Evolutionary conservation across 2,888 invertebrate genomes (phyloP), one percentile per base, ranked within the genome.

Genomic region (Megastigmus dorsalis): DNA sequence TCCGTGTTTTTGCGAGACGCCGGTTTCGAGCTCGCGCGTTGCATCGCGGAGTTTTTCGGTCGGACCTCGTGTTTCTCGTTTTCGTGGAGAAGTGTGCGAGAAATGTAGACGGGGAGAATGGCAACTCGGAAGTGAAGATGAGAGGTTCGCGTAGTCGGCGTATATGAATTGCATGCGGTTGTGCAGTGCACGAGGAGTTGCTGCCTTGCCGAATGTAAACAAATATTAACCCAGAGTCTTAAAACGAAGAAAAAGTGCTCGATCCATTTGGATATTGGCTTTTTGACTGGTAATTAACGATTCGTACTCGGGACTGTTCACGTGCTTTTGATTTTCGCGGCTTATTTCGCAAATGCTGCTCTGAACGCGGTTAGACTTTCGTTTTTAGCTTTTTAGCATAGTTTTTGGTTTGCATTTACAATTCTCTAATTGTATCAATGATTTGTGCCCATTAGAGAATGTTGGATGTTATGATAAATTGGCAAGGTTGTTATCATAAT

Each of bases 161-260:
- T 26, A n/a, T n/a, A n/a, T n/a, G n/a, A 20, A 45, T 20, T 20
- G 18, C 45, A 15, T 20, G 20, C 9, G 23, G n/a, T 26, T 26
- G 2, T 26, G 26, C 10, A n/a, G n/a, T n/a, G 15, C 50, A 50
- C 50, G 23, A 5, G 41, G n/a, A n/a, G 41, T 15, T 3, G 15
- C 18, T 55, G 4, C 6, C 23, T 23, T 23, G 38, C 7, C n/a
- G n/a, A 36, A 52, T 38, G 52, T 63, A 63, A 63, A 63, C 63
- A 63, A 63, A 52, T 38, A n/a, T n/a, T n/a, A 36, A 13, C 18
- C 3, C 33, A n/a, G 33, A 18, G 18, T 3, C 3, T 18, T 13
- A 2, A 9, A 33, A n/a, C 20, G 23, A 20, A 7, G n/a, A n/a
- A 13, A 52, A 62, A 48, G 45, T 48, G 33, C 20, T 38, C 38